A percentile compares a stretch with the other conserved stretches of the same genome.
Evolutionary conservation across 2,888 invertebrate genomes (phyloP).

Genomic region (Gasteruption jaculator): DNA sequence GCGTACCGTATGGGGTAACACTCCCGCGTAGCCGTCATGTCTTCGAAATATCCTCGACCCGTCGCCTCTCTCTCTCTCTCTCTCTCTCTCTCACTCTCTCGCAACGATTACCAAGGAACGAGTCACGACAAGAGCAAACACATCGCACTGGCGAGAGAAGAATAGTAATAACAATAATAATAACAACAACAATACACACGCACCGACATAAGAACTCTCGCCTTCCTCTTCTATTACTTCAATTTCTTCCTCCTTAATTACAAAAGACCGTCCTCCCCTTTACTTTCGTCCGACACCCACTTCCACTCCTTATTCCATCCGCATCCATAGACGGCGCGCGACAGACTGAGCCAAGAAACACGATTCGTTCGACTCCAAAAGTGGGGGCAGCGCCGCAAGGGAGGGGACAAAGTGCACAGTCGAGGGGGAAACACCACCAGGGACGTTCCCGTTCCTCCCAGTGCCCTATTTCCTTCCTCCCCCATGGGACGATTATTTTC

Average conservation of each 20-base stretch:
- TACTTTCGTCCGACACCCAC: too few species aligned
- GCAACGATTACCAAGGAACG: too few species aligned
- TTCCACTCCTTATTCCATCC: too few species aligned
- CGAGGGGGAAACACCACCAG: slow-evolving; percentile 24
- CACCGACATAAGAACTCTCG: slow-evolving; percentile 22
- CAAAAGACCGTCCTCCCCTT: too few species aligned
- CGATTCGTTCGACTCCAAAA: slow-evolving; percentile 25
- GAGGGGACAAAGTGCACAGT: slow-evolving; percentile 21
- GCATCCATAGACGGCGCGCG: slow-evolving; percentile 37
- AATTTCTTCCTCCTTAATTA: slow-evolving; percentile 15
- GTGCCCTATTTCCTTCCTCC: too few species aligned
- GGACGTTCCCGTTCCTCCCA: too few species aligned
- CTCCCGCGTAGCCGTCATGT: slow-evolving; percentile 47
- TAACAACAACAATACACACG: slow-evolving; percentile 13
- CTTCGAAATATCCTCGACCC: slow-evolving; percentile 18
- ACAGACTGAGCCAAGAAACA: slow-evolving; percentile 36
- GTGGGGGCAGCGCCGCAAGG: slow-evolving; percentile 22
- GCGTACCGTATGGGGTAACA: slow-evolving; percentile 48
- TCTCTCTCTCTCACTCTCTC: too few species aligned
- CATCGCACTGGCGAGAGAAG: too few species aligned
- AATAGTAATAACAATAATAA: too few species aligned
- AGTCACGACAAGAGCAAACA: too few species aligned
- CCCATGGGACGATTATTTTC: too few species aligned
- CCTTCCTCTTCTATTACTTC: slow-evolving; percentile 22
- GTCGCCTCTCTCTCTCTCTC: not conserved